A percentile compares a stretch with the other conserved stretches of the same genome.
Evolutionary conservation across 2,113 vertebrate species (phyloP).

Genomic region (Empidonax traillii): DNA sequence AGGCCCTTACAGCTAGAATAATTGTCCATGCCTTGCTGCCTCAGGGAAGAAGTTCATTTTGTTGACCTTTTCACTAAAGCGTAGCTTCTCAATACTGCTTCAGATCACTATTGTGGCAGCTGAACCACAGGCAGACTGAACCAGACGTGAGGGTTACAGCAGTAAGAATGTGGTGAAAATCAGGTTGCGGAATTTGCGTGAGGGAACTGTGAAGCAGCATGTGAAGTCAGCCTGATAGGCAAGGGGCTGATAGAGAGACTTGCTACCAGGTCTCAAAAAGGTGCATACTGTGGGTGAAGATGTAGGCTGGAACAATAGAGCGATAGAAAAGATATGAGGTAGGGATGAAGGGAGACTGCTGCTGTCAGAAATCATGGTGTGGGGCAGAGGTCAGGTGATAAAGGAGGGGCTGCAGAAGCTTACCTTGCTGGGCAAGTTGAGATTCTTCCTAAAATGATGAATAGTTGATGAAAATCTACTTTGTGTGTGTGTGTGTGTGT

Average conservation of each 20-base stretch:
- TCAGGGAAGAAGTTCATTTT: neutral
- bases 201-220: neutral
- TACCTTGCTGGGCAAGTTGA: neutral
- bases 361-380: neutral
- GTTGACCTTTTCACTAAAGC: neutral
- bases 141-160: neutral
- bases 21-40: neutral
- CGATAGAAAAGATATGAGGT: neutral
- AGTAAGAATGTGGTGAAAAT: neutral
- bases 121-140: neutral
- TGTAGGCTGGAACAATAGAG: neutral
- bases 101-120: neutral
- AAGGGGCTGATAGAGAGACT: neutral
- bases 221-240: neutral
- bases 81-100: neutral
- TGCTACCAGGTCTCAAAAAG: neutral
- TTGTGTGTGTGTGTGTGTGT: neutral
- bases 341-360: neutral
- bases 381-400: neutral
- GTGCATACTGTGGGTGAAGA: fast-evolving
- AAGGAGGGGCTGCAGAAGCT: neutral
- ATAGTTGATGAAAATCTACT: neutral
- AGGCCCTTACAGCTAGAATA: neutral
- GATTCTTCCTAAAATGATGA: neutral
- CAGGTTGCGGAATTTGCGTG: neutral